phyloP scores from a whole-genome alignment of 2,113 vertebrate species.

The Eudorcas thomsonii region DNA sequence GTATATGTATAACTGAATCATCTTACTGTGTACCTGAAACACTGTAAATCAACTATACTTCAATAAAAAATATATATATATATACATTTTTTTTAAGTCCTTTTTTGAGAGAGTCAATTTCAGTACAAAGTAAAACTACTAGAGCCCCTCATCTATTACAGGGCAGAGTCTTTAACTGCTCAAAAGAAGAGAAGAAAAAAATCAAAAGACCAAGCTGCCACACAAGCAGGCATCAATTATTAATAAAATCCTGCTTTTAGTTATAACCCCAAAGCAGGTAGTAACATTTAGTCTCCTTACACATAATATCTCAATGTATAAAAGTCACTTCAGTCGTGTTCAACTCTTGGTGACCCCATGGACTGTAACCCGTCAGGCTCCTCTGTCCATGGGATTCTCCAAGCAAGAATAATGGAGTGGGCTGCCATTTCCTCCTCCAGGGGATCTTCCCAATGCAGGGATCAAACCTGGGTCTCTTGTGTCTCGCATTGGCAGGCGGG shows the following conservation, averaged over 20 bases:
- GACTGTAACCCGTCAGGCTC: not conserved
- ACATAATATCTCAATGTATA: not conserved
- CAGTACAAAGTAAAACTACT: not conserved
- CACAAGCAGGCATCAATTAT: conserved; percentile 25
- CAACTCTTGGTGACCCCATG: not conserved
- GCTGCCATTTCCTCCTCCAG: not conserved
- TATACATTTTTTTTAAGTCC: not conserved
- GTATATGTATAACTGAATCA: not conserved
- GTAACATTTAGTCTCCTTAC: not conserved
- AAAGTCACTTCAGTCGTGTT: not conserved
- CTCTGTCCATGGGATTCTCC: not conserved
- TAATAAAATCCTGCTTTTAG: not conserved
- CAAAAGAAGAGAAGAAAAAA: not conserved
- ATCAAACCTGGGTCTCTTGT: not conserved
- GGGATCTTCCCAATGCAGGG: not conserved
- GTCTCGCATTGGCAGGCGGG: not conserved
- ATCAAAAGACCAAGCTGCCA: not conserved
- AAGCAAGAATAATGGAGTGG: not conserved
- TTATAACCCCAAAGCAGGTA: not conserved
- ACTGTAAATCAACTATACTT: not conserved
- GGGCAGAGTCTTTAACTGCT: not conserved
- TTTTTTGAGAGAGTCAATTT: not conserved
- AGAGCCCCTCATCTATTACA: not conserved
- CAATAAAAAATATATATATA: not conserved
- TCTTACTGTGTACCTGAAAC: not conserved